phyloP scores from a whole-genome alignment of 1,140 invertebrate genomes.

The Caerostris darwini region DNA sequence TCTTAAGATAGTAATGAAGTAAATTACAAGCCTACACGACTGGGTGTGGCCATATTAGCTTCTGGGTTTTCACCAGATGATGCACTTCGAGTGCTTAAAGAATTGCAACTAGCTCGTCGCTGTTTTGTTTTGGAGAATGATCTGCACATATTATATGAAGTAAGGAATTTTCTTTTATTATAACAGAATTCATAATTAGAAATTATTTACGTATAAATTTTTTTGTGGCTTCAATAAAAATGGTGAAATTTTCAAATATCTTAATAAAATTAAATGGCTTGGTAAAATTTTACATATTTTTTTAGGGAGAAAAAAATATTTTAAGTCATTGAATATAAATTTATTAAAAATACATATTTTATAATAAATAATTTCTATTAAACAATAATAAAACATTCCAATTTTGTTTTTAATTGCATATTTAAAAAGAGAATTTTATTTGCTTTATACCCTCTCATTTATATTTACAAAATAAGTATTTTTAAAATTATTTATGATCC shows the following conservation, averaged over 20 bases:
- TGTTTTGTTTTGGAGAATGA: constrained; percentile 97
- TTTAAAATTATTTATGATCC: too few relatives aligned
- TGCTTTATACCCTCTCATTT: too few relatives aligned
- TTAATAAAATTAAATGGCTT: not conserved
- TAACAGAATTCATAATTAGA: not conserved
- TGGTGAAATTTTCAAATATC: not conserved
- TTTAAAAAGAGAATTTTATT: too few relatives aligned
- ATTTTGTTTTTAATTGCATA: too few relatives aligned
- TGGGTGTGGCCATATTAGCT: constrained; percentile 95
- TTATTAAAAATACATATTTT: too few relatives aligned
- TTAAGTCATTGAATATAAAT: too few relatives aligned
- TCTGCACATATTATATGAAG: constrained; percentile 96
- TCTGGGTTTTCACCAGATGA: constrained; percentile 96
- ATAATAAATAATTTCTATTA: too few relatives aligned
- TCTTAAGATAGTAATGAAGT: constrained; percentile 80
- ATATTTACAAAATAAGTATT: too few relatives aligned
- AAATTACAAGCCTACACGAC: constrained; percentile 89
- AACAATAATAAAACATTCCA: too few relatives aligned
- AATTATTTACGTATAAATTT: not conserved
- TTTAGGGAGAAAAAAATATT: too few relatives aligned
- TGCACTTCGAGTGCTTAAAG: constrained; percentile 92
- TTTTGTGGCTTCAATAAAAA: not conserved
- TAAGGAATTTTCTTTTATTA: constrained; percentile 81
- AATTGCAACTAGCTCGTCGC: constrained; percentile 93
- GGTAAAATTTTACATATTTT: too few relatives aligned